A percentile compares a stretch with the other conserved stretches of the same genome.
Conservation (phyloP, 2,113 vertebrate species). For the Tetrao urogallus region DNA sequence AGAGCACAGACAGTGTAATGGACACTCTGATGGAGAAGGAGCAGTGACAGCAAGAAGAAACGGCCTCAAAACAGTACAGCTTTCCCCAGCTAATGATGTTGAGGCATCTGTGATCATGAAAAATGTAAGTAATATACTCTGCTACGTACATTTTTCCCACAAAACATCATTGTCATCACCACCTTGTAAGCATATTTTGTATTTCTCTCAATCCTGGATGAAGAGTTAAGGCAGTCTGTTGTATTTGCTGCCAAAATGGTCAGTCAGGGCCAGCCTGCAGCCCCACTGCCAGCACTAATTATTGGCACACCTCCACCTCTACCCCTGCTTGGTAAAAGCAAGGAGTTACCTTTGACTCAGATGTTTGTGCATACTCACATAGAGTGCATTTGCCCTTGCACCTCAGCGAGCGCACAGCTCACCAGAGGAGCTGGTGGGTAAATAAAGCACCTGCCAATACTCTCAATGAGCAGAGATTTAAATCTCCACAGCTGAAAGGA, state of each 20-base stretch:
- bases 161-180: background rate
- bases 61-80: background rate
- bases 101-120: constrained; percentile 31
- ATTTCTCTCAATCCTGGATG: background rate
- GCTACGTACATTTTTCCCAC: background rate
- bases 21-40: background rate
- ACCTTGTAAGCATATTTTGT: background rate
- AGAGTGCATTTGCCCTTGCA: background rate
- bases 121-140: constrained; percentile 40
- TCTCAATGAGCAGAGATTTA: background rate
- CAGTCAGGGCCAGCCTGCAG: background rate
- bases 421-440: background rate
- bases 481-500: rapidly evolving
- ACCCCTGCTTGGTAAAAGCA: background rate
- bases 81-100: background rate
- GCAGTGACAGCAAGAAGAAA: background rate
- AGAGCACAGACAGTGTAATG: background rate
- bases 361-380: background rate
- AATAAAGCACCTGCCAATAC: background rate
- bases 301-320: background rate
- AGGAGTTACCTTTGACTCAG: background rate
- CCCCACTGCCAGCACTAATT: background rate
- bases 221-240: background rate
- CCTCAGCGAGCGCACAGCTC: background rate
- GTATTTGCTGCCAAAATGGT: background rate